Conservation (phyloP, 2,888 invertebrate genomes). For the Petrolisthes manimaculis region DNA sequence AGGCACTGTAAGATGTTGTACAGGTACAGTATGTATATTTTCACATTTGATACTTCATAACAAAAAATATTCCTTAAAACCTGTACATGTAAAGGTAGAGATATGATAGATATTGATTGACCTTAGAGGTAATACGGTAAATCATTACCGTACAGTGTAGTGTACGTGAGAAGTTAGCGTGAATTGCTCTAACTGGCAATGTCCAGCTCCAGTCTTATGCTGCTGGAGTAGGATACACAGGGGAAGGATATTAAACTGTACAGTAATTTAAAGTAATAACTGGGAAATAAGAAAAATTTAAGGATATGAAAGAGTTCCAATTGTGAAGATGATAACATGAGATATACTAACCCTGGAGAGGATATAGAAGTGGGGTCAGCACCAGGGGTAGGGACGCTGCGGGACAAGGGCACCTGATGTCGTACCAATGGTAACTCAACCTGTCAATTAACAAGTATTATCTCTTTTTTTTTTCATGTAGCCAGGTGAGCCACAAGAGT, state of each 20-base stretch:
- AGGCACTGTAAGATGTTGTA: no score
- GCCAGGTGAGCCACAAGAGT: not conserved
- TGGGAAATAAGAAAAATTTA: not conserved
- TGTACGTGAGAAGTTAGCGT: no score
- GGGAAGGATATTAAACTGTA: no score
- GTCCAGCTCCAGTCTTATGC: no score
- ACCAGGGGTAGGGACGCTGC: slow-evolving; percentile 54
- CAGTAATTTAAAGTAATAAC: not conserved
- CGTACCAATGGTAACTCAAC: slow-evolving; percentile 53
- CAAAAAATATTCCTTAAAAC: no score
- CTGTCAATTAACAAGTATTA: not conserved
- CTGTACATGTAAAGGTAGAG: no score
- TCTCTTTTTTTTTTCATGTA: not conserved
- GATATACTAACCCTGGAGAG: slow-evolving; percentile 37
- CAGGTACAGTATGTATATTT: not conserved
- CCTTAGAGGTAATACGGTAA: no score
- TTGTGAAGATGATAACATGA: not conserved
- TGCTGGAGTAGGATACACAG: no score
- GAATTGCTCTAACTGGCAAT: no score
- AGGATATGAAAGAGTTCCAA: no score
- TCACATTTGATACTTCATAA: not conserved
- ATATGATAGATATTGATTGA: no score
- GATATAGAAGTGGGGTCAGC: slow-evolving; percentile 25
- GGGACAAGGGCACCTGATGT: slow-evolving; percentile 40
- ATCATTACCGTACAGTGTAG: no score